Evolutionary conservation across 1,140 invertebrate genomes (phyloP), one percentile per base, ranked within the genome.

Genomic region (Euura lappo): DNA sequence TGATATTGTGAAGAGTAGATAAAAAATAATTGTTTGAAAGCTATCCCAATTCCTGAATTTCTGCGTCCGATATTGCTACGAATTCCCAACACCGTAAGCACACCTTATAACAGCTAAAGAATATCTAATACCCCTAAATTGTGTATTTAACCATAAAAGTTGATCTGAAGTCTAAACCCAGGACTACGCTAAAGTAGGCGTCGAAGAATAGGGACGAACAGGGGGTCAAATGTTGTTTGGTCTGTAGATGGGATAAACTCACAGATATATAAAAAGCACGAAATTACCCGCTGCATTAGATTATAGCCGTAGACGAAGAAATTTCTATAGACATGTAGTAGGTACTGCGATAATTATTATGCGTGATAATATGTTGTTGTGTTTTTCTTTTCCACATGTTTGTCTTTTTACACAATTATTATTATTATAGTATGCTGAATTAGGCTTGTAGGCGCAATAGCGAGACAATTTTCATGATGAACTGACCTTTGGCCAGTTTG

Each of bases 401-500:
- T 28, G 28, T 28, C 28, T 28, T 28, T 28, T 28, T 28, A 28
- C 28, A 28, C 28, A 28, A 28, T 28, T 28, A 28, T 28, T 28
- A 60, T 60, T 60, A n/a, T n/a, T 8, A 60, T 60, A 6, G 13
- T 60, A 4, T 60, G 3, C 13, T 11, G 51, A 3, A 11, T 3
- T 60, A 60, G 10, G 51, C 51, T 60, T 60, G 51, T 60, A 60
- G 51, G 51, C 51, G 51, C 51, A 60, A 60, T 60, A 60, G 51
- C 51, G 51, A 60, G 51, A 60, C 8, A 60, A 60, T 11, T 60
- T 60, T 60, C 13, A 60, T 60, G 51, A 60, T 60, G 3, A 60
- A 60, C 51, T 60, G 51, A 60, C 51, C 51, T 60, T 60, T n/a
- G 51, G 51, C 51, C 51, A 60, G 51, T 60, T 60, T 28, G 13